Conservation (phyloP, 2,797 vertebrate genomes). For the Crotalus adamanteus region DNA sequence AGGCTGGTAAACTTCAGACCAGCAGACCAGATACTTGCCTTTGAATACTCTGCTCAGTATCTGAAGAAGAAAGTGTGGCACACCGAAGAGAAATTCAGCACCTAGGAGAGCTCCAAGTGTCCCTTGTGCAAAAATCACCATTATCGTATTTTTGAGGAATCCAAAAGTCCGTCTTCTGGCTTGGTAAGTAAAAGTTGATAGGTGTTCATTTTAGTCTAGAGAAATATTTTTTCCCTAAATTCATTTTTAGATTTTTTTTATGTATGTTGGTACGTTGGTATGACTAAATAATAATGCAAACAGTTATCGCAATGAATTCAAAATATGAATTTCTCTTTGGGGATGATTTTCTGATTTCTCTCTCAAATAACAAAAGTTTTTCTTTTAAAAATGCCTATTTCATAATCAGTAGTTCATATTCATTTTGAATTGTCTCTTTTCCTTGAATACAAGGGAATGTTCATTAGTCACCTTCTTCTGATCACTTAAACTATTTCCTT, state of each 20-base stretch:
- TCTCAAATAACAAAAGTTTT: background rate
- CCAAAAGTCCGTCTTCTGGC: conserved; percentile 30
- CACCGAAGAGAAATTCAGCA: conserved; percentile 63
- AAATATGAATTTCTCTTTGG: background rate
- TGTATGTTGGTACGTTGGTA: background rate
- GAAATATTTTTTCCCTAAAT: background rate
- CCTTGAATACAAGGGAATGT: background rate
- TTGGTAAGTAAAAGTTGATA: conserved; percentile 53
- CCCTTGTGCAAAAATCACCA: background rate
- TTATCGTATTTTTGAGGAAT: background rate
- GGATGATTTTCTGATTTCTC: background rate
- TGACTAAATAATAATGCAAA: background rate
- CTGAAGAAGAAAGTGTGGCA: conserved; percentile 34
- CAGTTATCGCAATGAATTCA: background rate
- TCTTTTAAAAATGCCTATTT: background rate
- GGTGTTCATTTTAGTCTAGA: background rate
- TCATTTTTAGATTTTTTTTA: background rate
- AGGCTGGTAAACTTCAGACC: conserved; percentile 20
- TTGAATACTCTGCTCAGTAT: background rate
- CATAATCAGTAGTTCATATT: background rate
- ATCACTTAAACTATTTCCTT: background rate
- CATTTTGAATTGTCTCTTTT: background rate
- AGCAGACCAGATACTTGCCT: conserved; percentile 2
- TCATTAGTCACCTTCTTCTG: background rate
- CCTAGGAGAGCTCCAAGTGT: conserved; percentile 67